Base-by-base conservation (phyloP, 2,888 invertebrate genomes). In the Netelia melanura region DNA sequence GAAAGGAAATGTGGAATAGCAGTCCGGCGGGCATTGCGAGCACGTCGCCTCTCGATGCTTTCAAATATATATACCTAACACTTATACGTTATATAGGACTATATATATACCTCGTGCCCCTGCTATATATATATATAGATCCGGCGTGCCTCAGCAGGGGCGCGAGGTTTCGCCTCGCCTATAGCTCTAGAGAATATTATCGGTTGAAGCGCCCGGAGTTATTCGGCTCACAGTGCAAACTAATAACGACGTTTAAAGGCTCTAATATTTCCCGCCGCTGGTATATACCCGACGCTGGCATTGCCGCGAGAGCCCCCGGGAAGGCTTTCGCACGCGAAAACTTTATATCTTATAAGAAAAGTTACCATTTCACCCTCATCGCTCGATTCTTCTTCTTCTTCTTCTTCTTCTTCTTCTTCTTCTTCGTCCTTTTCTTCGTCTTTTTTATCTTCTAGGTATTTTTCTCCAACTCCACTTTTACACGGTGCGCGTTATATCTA, bases 271-370 rank as follows among this genome's bases (percentile, higher is more conserved):
- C 89, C 89, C 86, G 87, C 87, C 88, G 88, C 88, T 84, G 84
- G 86, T 88, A 85, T 80, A 75, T 84, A 74, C 78, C 77, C 77
- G 81, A 78, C 70, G 71, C 80, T 70, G 83, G 83, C 76, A 75
- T 81, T 79, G 77, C 70, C 71, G 52, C 44, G 62, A 54, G 84
- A 54, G 84, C 78, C 85, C 86, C 80, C 81, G 80, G 85, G 84
- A 88, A 89, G 87, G 86, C 90, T 90, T 91, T 90, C 90, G 90
- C 90, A 90, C 91, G 90, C 90, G 90, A 88, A 92, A 92, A 92
- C 90, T 92, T 91, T 91, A 90, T 90, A 90, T 92, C 92, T 92
- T 90, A 92, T 92, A 92, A 92, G 91, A 92, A 92, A 93, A 93
- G 92, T 92, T 92, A 92, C 89, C 89, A 89, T 88, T 89, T 87